Evolutionary conservation across 2,888 invertebrate genomes (phyloP), one percentile per base, ranked within the genome.

Genomic region (Pycnomerus fuliginosus): DNA sequence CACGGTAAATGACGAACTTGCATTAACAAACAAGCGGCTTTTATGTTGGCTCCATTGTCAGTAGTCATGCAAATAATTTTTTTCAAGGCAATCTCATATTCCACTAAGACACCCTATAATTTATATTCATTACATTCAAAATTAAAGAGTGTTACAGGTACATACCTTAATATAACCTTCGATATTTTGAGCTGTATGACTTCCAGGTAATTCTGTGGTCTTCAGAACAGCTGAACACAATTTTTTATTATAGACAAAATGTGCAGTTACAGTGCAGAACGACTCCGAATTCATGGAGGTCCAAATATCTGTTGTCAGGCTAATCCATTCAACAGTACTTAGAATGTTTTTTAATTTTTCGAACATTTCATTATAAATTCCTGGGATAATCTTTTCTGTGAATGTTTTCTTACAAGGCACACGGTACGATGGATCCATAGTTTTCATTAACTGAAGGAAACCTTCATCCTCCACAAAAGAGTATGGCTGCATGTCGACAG

Each of bases 221-320:
- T 44, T 49, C 30, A 58, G 35, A 30, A 53, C 51, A 2, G 5
- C 32, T 2, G 54, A 20, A 3, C 31, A 25, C 15, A 56, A 25
- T 50, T 37, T 40, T 24, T 52, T 35, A 20, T 56, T 23, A 32
- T 35, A 41, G 27, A 58, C 56, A 48, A 61, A 61, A 48, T 62
- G 59, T 13, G 42, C 16, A 1, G 60, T 61, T n/a, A 57, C 51
- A 7, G 56, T 57, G 3, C 58, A 32, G 39, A 56, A 64, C 1
- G 52, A 23, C 30, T 28, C 53, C 16, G 51, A 55, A 33, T 46
- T 51, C 29, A 60, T 57, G 1, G 59, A 64, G 8, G 54, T 53
- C 62, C 60, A 61, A 3, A 62, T 57, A 32, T 63, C 58, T 16
- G 62, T 61, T 4, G 61, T 62, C 14, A 60, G 36, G 15, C 55